These are phyloP conservation scores for Escarpia spicata DNA, from an alignment of 2,888 invertebrate species.

Conservation along the genomic window DNA sequence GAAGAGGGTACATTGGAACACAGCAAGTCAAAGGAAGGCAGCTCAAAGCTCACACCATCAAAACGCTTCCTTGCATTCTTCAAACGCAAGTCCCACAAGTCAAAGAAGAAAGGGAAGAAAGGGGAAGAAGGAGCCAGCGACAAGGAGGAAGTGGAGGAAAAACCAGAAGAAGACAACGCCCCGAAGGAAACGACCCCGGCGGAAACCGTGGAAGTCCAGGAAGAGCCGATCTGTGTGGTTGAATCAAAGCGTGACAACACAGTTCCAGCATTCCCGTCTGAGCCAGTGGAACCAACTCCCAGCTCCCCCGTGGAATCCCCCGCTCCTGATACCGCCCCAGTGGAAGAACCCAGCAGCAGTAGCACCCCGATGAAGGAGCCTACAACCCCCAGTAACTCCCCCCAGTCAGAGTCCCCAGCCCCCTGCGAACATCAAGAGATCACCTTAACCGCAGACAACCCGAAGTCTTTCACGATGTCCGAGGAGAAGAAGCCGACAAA, in stretches of 20 bases:
- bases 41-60: not conserved
- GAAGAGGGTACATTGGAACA: not conserved
- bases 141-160: slow-evolving; percentile 7
- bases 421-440: slow-evolving; percentile 18
- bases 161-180: not conserved
- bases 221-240: not conserved
- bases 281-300: not conserved
- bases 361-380: not conserved
- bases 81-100: slow-evolving; percentile 14
- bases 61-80: slow-evolving; percentile 17
- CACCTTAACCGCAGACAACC: slow-evolving; percentile 17
- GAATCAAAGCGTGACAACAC: not conserved
- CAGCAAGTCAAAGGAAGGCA: slow-evolving; percentile 19
- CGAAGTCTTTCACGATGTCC: slow-evolving; percentile 8
- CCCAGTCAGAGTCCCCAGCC: not conserved
- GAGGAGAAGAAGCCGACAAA: not conserved
- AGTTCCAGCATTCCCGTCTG: not conserved
- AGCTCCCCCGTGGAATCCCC: not conserved
- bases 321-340: not conserved
- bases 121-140: not conserved
- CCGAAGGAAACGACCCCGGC: not conserved
- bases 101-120: not conserved
- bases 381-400: not conserved
- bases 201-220: not conserved
- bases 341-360: slow-evolving; percentile 10